Evolutionary conservation across 1,140 invertebrate species (phyloP), one percentile per base, ranked within the genome.

Genomic region (Panagrolaimus sp.): DNA sequence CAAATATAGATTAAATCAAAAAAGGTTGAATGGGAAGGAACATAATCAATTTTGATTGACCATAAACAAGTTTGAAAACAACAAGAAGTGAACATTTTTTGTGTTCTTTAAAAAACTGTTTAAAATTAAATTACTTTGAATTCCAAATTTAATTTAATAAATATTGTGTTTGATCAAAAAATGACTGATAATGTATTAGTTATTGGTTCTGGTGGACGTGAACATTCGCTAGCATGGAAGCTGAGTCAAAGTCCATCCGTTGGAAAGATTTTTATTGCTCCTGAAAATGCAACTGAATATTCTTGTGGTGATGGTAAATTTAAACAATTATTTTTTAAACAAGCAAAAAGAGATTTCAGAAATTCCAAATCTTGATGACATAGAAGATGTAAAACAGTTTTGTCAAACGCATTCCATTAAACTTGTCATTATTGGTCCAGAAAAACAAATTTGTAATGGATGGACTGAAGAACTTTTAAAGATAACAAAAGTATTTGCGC

Each of bases 211-310:
- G 94, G 95, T 45, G 94, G 92, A n/a, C 87, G 95, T 73, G 95
- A 98, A 85, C 92, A 97, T 87, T 92, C 92, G 11, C 87, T 96
- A 73, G 85, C 86, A 27, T 96, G 92, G 92, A 95, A 95, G 85
- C 82, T 97, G 8, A 84, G 90, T 1, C 89, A 93, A 82, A 94
- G 92, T 51, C 77, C 86, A 9, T 80, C 87, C 70, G 87, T 96
- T 8, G 82, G 88, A 42, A 85, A 87, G 57, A 88, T 98, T 65
- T 92, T 86, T 84, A 90, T 91, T 57, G 86, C 90, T 20, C 93
- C 93, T 20, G 93, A 93, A n/a, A 97, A 95, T 86, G 88, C 88
- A 79, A 92, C 92, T 48, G 94, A 93, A 61, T 84, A 51, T 63
- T 72, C 66, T 43, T 20, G 78, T 25, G 48, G 79, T 73, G 14